Base-by-base conservation (phyloP, 2,797 vertebrate genomes). In the Sciurus carolinensis region DNA sequence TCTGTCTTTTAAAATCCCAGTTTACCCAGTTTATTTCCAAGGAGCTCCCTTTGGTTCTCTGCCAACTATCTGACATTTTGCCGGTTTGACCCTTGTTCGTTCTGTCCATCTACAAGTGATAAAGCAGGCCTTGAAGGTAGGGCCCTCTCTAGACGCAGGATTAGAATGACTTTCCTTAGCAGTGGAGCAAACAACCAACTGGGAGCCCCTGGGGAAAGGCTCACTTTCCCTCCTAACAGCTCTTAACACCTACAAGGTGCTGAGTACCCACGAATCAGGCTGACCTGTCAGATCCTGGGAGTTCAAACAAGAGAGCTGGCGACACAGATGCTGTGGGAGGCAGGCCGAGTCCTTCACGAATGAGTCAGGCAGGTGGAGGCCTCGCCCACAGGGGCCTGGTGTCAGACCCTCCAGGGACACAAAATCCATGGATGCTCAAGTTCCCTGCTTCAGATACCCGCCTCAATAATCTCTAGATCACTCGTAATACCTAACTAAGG, bases 1-100 rank as follows among this genome's bases (percentile, higher is more conserved):
- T 62, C 18, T 50, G 47, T 47, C 67, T 57, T 67, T 91, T 95
- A 47, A 67, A 87, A 69, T 87, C 81, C 75, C 76, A 81, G 33
- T 26, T 73, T 64, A 73, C 66, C 42, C 81, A 75, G 59, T 81
- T 75, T 59, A 80, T 72, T 80, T 54, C 57, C 57, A 36, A 39
- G 79, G 47, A 26, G 36, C 36, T 67, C 66, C 64, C 57, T 24
- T 57, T 73, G 36, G 47, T 30, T 66, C 22, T 91, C 42, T 81
- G 64, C 66, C 82, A 81, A 81, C 47, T 44, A 86, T 26, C 44
- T 91, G 47, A 86, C 39, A 39, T 67, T 50, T 81, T 22, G 69
- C 59, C 39, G 30, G 14, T 87, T 57, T 75, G 47, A 81, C 81
- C 67, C 44, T 87, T 91, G 79, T 42, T 85, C 24, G 13, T 75